These are phyloP conservation scores for Agapetus fuscipes DNA, from an alignment of 2,888 invertebrate genomes.

Conservation along the genomic window DNA sequence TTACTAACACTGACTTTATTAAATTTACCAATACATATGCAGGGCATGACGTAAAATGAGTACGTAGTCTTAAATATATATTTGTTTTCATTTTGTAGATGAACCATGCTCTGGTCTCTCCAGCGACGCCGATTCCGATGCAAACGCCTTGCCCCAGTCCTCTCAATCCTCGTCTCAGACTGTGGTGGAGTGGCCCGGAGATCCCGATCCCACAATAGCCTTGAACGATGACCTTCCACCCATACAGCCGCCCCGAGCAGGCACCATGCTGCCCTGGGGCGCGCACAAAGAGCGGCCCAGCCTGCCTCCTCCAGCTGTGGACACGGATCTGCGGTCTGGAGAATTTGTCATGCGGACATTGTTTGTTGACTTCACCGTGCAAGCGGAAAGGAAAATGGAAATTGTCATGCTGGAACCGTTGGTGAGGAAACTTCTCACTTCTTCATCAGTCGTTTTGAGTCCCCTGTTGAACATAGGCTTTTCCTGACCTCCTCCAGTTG, in stretches of 20 bases:
- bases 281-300: conserved; percentile 59
- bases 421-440: conserved; percentile 36
- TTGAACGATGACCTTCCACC: neutral
- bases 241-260: conserved; percentile 27
- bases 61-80: no score
- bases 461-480: no score
- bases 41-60: no score
- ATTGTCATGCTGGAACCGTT: conserved; percentile 85
- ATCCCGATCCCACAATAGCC: neutral
- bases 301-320: conserved; percentile 39
- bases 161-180: neutral
- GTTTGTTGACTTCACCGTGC: conserved; percentile 89
- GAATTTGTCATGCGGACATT: conserved; percentile 94
- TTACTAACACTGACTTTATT: no score
- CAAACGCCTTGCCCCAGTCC: neutral
- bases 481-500: no score
- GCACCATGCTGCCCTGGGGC: conserved; percentile 75
- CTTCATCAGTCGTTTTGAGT: no score
- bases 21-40: no score
- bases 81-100: neutral
- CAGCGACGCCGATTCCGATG: neutral
- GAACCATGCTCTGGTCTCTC: neutral
- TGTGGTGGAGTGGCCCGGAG: neutral
- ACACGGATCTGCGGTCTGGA: conserved; percentile 72
- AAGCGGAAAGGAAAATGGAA: conserved; percentile 94